Evolutionary conservation across 2,113 vertebrate genomes (phyloP).

Genomic region (Ardeotis arabs): DNA sequence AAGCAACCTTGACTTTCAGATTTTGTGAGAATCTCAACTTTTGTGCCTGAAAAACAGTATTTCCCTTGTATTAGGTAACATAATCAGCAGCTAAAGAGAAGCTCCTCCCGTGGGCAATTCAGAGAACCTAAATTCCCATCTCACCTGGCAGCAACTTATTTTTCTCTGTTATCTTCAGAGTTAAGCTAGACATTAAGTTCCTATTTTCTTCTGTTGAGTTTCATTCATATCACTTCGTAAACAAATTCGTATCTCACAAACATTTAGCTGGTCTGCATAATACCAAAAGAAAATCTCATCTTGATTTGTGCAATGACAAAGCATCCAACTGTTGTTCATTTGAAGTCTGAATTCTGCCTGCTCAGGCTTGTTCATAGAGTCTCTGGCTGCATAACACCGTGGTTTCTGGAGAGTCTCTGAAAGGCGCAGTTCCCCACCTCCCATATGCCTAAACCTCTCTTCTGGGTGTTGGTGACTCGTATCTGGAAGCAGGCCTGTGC

Average conservation of each 20-base stretch:
- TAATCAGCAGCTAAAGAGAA: neutral
- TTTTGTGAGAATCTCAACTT: neutral
- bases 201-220: neutral
- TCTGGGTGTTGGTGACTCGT: neutral
- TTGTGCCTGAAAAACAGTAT: neutral
- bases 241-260: neutral
- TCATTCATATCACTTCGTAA: neutral
- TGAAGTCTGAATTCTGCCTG: neutral
- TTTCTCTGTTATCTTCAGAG: neutral
- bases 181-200: neutral
- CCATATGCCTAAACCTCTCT: accelerated
- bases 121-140: neutral
- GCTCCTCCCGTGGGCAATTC: neutral
- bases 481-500: neutral
- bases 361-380: neutral
- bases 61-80: neutral
- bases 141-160: neutral
- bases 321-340: neutral
- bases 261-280: neutral
- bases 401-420: neutral
- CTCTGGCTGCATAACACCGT: neutral
- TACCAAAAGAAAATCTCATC: neutral
- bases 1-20: neutral
- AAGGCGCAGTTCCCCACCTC: neutral
- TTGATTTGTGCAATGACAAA: neutral